Evolutionary conservation across 2,888 invertebrate genomes (phyloP).

Genomic region (Spicauda simplicius): DNA sequence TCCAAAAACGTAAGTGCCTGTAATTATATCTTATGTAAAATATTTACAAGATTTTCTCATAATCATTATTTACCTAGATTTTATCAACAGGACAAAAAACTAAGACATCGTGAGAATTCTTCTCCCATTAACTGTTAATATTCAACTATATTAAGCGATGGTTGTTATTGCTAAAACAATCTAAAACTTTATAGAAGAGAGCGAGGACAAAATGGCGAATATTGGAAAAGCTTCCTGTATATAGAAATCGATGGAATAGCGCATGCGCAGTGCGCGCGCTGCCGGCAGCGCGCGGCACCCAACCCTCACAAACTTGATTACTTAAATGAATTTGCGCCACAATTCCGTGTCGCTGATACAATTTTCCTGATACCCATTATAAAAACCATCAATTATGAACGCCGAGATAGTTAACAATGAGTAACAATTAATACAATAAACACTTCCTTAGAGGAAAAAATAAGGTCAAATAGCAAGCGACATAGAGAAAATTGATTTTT

Average conservation of each 20-base stretch:
- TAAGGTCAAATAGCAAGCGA: background rate
- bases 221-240: constrained; percentile 59
- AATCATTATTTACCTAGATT: too few relatives aligned
- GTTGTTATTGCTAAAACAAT: too few relatives aligned
- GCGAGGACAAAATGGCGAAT: constrained; percentile 35
- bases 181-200: background rate
- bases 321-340: constrained; percentile 39
- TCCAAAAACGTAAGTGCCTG: too few relatives aligned
- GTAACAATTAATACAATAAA: constrained; percentile 5
- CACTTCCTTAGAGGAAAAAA: background rate
- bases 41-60: too few relatives aligned
- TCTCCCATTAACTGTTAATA: too few relatives aligned
- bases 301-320: constrained; percentile 41
- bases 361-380: constrained; percentile 4
- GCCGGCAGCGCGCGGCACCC: constrained; percentile 43
- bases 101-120: too few relatives aligned
- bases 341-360: constrained; percentile 2
- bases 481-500: too few relatives aligned
- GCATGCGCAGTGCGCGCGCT: constrained; percentile 60
- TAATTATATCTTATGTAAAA: too few relatives aligned
- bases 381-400: constrained; percentile 6
- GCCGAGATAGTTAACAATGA: constrained; percentile 2
- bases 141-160: too few relatives aligned
- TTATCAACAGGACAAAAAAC: too few relatives aligned
- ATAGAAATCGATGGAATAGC: constrained; percentile 65